Base-by-base conservation (phyloP, 2,888 invertebrate genomes). In the Nycteola revayana region DNA sequence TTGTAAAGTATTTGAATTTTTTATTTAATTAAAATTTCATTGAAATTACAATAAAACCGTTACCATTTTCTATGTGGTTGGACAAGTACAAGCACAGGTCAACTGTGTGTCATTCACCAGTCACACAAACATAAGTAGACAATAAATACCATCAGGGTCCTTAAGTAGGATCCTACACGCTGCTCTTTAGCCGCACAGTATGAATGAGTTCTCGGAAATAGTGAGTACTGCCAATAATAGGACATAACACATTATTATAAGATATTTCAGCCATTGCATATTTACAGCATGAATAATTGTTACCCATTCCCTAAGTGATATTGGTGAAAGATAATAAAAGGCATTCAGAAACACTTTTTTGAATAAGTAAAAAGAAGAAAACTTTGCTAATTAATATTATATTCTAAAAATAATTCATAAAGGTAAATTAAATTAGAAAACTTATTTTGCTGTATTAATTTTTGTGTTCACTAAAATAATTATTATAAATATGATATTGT, bases 71-170 rank as follows among this genome's bases (percentile, higher is more conserved):
- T 38, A 11, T 35, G 9, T 35, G 34, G 9, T 46, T 42, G 42
- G 37, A 42, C 37, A 43, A 32, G 42, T 43, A 40, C 39, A 49
- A 43, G 39, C 38, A 41, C 28, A 34, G 30, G 29, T 26, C 32
- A 41, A 37, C 35, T 35, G 38, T 57, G 58, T 36, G 42, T 29
- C 28, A 39, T 36, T 30, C 31, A 44, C 10, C 18, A 36, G 40
- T 41, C 48, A 57, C 42, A 53, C 48, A 44, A 50, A 48, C 28
- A 43, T 30, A 45, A 22, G 34, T 40, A 11, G 26, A 51, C 46
- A 27, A 80, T 85, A 88, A 83, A 84, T 89, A 89, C 89, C 89
- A 82, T 87, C 54, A 84, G 57, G 37, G 77, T 85, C 77, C 88
- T 77, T 57, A 87, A 60, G 73, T 87, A 84, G 58, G 85, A 82